Percentiles rank a stretch among this genome's conserved stretches.
Conservation (phyloP, 1,140 invertebrate species). For the Drosophila tsacasi region DNA sequence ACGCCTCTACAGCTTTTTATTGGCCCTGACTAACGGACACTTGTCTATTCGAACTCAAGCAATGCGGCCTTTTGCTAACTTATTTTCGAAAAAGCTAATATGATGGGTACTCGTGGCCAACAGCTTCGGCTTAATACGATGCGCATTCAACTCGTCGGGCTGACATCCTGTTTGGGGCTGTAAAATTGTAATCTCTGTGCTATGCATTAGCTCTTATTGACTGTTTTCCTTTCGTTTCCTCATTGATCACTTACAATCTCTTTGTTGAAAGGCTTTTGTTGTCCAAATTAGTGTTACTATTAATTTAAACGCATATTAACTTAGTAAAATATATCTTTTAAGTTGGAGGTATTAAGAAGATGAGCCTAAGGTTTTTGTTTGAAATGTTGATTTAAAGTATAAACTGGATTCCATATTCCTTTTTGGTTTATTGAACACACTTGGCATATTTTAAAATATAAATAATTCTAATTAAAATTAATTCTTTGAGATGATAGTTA, state of each 20-base stretch:
- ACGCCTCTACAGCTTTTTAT: slow-evolving; percentile 28
- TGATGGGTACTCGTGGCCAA: slow-evolving; percentile 12
- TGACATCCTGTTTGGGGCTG: slow-evolving; percentile 38
- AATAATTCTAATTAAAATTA: neutral
- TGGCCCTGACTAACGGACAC: slow-evolving; percentile 34
- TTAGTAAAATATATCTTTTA: too few relatives aligned
- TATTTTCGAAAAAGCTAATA: slow-evolving; percentile 24
- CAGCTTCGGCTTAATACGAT: slow-evolving; percentile 6
- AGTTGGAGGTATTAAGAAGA: rapidly evolving
- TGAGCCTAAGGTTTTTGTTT: neutral
- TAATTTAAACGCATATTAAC: neutral
- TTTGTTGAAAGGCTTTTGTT: neutral
- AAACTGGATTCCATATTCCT: neutral
- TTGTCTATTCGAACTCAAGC: slow-evolving; percentile 17
- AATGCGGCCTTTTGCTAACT: slow-evolving; percentile 22
- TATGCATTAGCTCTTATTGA: neutral
- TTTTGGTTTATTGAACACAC: neutral
- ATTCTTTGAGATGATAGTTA: too few relatives aligned
- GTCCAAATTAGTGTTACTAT: neutral
- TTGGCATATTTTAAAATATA: neutral
- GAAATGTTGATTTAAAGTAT: neutral
- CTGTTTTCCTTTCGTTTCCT: neutral
- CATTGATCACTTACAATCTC: neutral
- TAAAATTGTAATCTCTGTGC: slow-evolving; percentile 19
- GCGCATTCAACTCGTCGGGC: slow-evolving; percentile 9